Evolutionary conservation across 2,888 invertebrate species (phyloP).

Genomic region (Rhabditoides inermis): DNA sequence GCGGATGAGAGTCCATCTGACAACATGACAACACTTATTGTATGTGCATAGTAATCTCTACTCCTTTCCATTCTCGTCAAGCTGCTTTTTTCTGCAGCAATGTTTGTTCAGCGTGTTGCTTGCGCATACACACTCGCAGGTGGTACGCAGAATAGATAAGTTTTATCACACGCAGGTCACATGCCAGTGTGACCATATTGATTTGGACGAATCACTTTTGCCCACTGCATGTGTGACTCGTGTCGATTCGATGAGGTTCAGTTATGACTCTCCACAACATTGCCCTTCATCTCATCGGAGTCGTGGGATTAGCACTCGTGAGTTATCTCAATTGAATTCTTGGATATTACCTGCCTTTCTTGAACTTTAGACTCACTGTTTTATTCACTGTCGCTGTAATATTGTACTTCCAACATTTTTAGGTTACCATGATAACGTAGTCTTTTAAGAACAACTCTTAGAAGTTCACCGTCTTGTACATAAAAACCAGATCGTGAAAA

Average conservation of each 20-base stretch:
- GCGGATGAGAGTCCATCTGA: conserved; percentile 61
- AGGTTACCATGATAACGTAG: too few species aligned
- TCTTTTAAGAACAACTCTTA: too few species aligned
- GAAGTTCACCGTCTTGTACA: too few species aligned
- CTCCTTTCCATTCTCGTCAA: background rate
- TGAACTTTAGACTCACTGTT: too few species aligned
- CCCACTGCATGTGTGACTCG: background rate
- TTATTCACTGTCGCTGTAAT: too few species aligned
- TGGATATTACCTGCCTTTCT: background rate
- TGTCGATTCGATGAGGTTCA: background rate
- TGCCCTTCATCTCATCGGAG: conserved; percentile 21
- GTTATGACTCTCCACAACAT: conserved; percentile 28
- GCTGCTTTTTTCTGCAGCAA: background rate
- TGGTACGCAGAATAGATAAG: background rate
- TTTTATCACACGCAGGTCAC: background rate
- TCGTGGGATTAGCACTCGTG: conserved; percentile 21
- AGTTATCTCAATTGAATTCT: conserved; percentile 8
- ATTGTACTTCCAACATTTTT: too few species aligned
- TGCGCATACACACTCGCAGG: background rate
- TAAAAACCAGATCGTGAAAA: too few species aligned
- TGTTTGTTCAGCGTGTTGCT: background rate
- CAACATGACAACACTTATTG: conserved; percentile 5
- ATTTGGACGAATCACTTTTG: too few species aligned
- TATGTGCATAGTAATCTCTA: background rate
- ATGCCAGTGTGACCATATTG: too few species aligned